A percentile compares a stretch with the other conserved stretches of the same genome.
These are phyloP conservation scores for Odontocolon sp. DNA, from an alignment of 2,888 invertebrate genomes.

Conservation along the genomic window DNA sequence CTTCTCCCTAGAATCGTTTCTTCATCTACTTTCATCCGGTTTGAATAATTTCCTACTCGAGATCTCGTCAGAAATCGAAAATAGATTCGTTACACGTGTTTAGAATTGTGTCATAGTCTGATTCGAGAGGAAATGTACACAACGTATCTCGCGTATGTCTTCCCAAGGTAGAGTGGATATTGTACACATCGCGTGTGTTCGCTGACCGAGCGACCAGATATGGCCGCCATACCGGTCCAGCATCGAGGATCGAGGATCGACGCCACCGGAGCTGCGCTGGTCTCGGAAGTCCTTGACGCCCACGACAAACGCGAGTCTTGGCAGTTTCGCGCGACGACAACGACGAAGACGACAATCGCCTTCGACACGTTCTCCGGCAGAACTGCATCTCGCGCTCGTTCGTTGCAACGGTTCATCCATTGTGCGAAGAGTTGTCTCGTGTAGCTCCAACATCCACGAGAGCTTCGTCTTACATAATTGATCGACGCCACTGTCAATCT, in stretches of 20 bases:
- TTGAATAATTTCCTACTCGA: too few relatives aligned
- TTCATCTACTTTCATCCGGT: too few relatives aligned
- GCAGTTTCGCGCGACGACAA: constrained; percentile 23
- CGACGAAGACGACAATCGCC: constrained; percentile 32
- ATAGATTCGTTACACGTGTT: too few relatives aligned
- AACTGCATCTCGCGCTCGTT: background rate
- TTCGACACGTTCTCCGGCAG: constrained; percentile 6
- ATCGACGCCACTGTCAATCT: constrained; percentile 44
- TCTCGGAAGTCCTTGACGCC: constrained; percentile 75
- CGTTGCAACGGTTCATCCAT: background rate
- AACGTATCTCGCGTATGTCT: too few relatives aligned
- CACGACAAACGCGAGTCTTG: constrained; percentile 66
- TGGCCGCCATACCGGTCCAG: constrained; percentile 74
- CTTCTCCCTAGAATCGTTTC: too few relatives aligned
- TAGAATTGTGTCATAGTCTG: too few relatives aligned
- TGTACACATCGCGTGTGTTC: constrained; percentile 40
- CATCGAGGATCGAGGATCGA: constrained; percentile 56
- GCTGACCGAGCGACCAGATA: constrained; percentile 70
- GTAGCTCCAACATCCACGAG: too few relatives aligned
- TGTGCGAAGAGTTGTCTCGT: too few relatives aligned
- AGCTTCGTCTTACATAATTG: constrained; percentile 37
- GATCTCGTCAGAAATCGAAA: too few relatives aligned
- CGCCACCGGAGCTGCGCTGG: constrained; percentile 59
- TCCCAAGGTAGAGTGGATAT: background rate
- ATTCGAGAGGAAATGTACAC: too few relatives aligned